Conservation (phyloP, 2,113 vertebrate genomes). For the Chrysemys picta region DNA sequence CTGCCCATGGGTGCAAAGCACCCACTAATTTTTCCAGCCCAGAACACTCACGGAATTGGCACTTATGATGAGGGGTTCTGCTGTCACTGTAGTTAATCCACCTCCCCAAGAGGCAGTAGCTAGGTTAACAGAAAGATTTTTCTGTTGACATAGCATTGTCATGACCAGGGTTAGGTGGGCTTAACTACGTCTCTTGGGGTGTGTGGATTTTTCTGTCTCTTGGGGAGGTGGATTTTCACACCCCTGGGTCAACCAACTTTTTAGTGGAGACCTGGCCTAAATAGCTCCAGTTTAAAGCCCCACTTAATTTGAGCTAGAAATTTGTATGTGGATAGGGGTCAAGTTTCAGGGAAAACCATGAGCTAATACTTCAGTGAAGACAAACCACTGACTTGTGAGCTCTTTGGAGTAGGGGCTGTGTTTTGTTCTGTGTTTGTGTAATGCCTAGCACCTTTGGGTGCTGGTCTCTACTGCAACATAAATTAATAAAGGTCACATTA, state of each 20-base stretch:
- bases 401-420: background rate
- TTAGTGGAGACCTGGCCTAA: background rate
- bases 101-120: background rate
- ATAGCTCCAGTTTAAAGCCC: background rate
- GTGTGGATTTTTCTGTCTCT: background rate
- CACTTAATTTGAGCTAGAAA: background rate
- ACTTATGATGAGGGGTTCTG: too few species aligned
- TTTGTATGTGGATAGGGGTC: background rate
- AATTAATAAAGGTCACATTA: background rate
- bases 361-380: background rate
- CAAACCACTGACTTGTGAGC: background rate
- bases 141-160: background rate
- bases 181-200: background rate
- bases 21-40: too few species aligned
- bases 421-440: background rate
- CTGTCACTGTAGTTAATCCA: background rate
- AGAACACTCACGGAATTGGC: too few species aligned
- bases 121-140: background rate
- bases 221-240: background rate
- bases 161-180: background rate
- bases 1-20: too few species aligned
- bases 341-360: background rate
- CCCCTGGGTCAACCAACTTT: background rate
- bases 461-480: background rate
- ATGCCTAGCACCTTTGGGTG: background rate